These are phyloP conservation scores for Speoplatyrhinus poulsoni DNA, from an alignment of 2,113 vertebrate genomes.

Conservation along the genomic window DNA sequence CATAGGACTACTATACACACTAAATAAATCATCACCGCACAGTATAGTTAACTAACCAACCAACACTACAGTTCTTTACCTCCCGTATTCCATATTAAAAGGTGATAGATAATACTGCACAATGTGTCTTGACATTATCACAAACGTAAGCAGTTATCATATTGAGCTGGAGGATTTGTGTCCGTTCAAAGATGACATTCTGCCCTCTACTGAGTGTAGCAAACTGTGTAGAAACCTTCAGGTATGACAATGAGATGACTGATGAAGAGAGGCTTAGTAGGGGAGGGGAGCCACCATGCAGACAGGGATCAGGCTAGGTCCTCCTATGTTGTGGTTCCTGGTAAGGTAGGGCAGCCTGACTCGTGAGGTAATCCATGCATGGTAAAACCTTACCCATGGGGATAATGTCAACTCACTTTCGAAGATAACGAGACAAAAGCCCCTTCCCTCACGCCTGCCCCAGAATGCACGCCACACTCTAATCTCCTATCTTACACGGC, in stretches of 20 bases:
- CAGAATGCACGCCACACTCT: constrained; percentile 61
- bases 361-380: constrained; percentile 68
- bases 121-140: neutral
- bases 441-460: constrained; percentile 45
- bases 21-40: neutral
- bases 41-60: neutral
- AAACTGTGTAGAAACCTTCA: constrained; percentile 42
- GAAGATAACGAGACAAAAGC: constrained; percentile 72
- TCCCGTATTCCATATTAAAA: constrained; percentile 27
- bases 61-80: constrained; percentile 4
- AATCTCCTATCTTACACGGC: constrained; percentile 68
- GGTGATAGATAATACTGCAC: neutral
- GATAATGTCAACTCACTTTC: constrained; percentile 72
- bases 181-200: constrained; percentile 23
- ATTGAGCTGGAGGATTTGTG: neutral
- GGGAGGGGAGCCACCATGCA: constrained; percentile 22
- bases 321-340: constrained; percentile 54
- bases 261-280: constrained; percentile 39
- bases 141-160: constrained; percentile 8
- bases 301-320: constrained; percentile 40
- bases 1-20: too few species aligned
- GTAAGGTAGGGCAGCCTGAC: constrained; percentile 51
- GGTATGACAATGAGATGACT: constrained; percentile 44
- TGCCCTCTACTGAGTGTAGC: constrained; percentile 25
- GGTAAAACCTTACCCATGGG: constrained; percentile 68